Evolutionary conservation across 2,113 vertebrate genomes (phyloP), one percentile per base, ranked within the genome.

Genomic region (Ciconia boyciana): DNA sequence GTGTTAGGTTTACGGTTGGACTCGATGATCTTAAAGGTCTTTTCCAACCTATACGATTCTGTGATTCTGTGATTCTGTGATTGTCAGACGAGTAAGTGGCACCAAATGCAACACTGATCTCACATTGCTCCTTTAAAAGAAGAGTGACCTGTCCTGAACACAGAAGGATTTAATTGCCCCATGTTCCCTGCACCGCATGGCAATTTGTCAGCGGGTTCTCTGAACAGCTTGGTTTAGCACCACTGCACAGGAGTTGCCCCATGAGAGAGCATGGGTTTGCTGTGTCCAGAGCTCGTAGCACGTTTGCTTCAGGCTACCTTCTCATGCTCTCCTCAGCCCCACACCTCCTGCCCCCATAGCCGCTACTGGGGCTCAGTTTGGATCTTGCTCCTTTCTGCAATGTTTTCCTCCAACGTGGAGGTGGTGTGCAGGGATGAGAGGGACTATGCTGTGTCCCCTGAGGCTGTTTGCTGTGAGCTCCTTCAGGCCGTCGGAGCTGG

Each of bases 391-490:
- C 43, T 78, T 89, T 81, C 91, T 61, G 17, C n/a, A 71, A 10
- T 7, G 13, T 22, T 84, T 84, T 69, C 34, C 24, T 91, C 32
- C 41, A 79, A 3, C 39, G 41, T 75, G 39, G 54, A 64, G 0
- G 0, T 48, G 43, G 54, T 32, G 10, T n/a, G 18, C 54, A 75
- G 57, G 60, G 39, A 28, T 19, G 32, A 74, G 75, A 83, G 39
- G 4, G 20, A 17, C 44, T 52, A 10, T 28, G n/a, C 14, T 1
- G 0, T 39, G n/a, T 41, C 39, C 70, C 51, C 24, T 0, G 0
- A 36, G 18, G 28, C 21, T 64, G 17, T 70, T 78, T 87, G 29
- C n/a, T 4, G 0, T 60, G n/a, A 83, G 16, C 18, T 90, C 24
- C 71, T 74, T 88, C 57, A 60, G 71, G 14, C 16, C 7, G 9